Conservation (phyloP, 2,113 vertebrate species). For the Tapirus terrestris region DNA sequence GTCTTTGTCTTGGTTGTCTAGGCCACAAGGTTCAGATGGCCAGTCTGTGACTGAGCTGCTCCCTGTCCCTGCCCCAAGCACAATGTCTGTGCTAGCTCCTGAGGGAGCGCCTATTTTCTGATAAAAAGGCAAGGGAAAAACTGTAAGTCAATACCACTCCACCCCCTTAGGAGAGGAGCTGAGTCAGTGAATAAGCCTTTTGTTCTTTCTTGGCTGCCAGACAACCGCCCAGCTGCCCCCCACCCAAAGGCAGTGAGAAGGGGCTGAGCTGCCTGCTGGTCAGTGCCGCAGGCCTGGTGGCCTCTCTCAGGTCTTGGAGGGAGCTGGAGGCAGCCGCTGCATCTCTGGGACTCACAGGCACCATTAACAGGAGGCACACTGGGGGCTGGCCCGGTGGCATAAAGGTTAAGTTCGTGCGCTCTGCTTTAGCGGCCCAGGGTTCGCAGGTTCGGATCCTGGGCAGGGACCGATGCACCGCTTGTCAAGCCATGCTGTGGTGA, state of each 20-base stretch:
- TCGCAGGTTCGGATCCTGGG: no score
- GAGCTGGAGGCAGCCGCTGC: not conserved
- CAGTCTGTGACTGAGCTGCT: not conserved
- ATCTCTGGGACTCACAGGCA: not conserved
- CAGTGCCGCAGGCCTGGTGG: not conserved
- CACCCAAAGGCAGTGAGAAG: not conserved
- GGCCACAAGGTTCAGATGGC: not conserved
- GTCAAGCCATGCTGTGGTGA: no score
- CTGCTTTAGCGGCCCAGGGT: no score
- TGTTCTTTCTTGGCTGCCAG: constrained; percentile 63
- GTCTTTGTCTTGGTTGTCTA: constrained; percentile 36
- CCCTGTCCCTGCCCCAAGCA: not conserved
- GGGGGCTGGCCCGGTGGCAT: no score
- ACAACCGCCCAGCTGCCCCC: not conserved
- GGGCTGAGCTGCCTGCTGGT: not conserved
- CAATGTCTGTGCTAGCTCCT: not conserved
- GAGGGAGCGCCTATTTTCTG: constrained; percentile 55
- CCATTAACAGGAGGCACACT: not conserved
- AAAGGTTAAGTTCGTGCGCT: no score
- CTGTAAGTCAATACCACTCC: constrained; percentile 18
- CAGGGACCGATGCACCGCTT: no score
- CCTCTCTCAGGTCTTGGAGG: not conserved
- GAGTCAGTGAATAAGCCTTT: constrained; percentile 62
- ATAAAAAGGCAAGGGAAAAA: constrained; percentile 54
- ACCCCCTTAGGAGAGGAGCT: constrained; percentile 45